Conservation (phyloP, 92 coral and sea anemone species). For the Isaurus tuberculatus region DNA sequence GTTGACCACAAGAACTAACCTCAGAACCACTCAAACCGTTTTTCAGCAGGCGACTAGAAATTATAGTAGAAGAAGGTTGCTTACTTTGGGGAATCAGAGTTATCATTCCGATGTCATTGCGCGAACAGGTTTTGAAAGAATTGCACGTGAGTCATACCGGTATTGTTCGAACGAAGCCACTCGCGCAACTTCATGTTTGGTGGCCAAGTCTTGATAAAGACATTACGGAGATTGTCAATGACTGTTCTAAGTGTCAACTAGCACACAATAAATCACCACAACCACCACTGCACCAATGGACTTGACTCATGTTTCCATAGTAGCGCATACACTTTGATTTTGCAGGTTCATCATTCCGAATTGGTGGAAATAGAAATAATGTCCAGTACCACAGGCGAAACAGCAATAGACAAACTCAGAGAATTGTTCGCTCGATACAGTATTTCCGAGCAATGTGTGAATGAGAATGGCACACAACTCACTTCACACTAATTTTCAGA, state of each 20-base stretch:
- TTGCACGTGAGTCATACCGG: slow-evolving; percentile 60
- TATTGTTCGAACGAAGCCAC: slow-evolving; percentile 69
- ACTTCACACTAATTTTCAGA: background rate
- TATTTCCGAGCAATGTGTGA: too few relatives aligned
- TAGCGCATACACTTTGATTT: too few relatives aligned
- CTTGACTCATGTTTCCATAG: too few relatives aligned
- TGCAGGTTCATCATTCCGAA: too few relatives aligned
- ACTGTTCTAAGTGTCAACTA: background rate
- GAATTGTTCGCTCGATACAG: too few relatives aligned
- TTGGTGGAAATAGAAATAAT: too few relatives aligned
- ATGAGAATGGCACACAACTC: background rate
- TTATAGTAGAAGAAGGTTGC: slow-evolving; percentile 26
- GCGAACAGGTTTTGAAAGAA: background rate
- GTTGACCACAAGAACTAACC: slow-evolving; percentile 23
- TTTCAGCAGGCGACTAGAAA: slow-evolving; percentile 7
- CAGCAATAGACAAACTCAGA: too few relatives aligned
- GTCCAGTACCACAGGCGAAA: too few relatives aligned
- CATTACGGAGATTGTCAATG: background rate
- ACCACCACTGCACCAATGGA: too few relatives aligned
- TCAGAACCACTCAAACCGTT: background rate
- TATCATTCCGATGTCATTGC: slow-evolving; percentile 4
- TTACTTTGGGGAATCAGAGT: slow-evolving; percentile 15
- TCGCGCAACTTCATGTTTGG: slow-evolving; percentile 61
- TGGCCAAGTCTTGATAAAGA: too few relatives aligned
- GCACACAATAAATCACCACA: background rate